phyloP scores from a whole-genome alignment of 2,888 invertebrate species.

The Bugulina stolonifera region DNA sequence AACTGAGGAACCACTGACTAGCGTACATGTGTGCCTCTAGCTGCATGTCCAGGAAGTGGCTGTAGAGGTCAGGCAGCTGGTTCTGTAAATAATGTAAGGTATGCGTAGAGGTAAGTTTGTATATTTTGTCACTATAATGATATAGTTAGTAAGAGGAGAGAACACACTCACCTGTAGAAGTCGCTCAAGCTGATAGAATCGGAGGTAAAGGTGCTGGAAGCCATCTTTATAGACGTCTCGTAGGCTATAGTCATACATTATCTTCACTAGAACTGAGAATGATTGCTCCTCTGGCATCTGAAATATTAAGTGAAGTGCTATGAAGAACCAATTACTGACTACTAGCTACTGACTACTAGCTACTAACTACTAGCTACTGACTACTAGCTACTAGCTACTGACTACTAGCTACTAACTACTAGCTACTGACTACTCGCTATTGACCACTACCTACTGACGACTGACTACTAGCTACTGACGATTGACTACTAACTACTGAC shows the following conservation, averaged over 20 bases:
- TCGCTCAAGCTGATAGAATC: constrained; percentile 87
- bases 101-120: no score
- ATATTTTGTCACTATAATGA: no score
- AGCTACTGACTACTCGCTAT: background rate
- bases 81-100: constrained; percentile 54
- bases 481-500: background rate
- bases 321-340: background rate
- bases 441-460: background rate
- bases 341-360: background rate
- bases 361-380: background rate
- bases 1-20: constrained; percentile 97
- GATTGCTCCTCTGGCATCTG: constrained; percentile 99
- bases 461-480: background rate
- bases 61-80: constrained; percentile 54
- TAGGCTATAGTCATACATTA: constrained; percentile 93
- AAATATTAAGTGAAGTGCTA: constrained; percentile 33
- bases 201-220: constrained; percentile 89
- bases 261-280: constrained; percentile 87
- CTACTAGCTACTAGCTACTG: background rate
- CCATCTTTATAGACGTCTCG: constrained; percentile 92
- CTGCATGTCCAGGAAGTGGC: constrained; percentile 62
- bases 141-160: background rate
- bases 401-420: background rate
- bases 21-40: constrained; percentile 99
- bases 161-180: constrained; percentile 69